A percentile compares a stretch with the other conserved stretches of the same genome.
These are phyloP conservation scores for Paguma larvata DNA, from an alignment of 2,797 vertebrate species.

Conservation along the genomic window DNA sequence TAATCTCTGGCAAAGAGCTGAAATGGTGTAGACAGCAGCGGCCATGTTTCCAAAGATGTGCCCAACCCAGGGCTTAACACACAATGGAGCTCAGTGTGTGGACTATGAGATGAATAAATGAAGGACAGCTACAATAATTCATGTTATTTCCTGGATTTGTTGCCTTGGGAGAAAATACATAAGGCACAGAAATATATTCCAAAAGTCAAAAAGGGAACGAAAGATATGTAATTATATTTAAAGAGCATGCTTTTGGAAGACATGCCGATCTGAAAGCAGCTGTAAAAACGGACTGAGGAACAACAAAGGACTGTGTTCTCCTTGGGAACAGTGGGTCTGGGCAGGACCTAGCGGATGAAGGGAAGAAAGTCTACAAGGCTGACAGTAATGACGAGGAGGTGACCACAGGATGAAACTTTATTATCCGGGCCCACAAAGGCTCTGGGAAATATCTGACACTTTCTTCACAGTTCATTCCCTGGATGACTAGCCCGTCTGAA, in stretches of 20 bases:
- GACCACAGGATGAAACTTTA: not conserved
- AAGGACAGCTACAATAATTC: not conserved
- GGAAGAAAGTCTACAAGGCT: not conserved
- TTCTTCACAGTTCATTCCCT: not conserved
- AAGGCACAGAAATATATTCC: not conserved
- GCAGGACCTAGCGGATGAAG: not conserved
- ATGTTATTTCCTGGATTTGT: not conserved
- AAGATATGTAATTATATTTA: not conserved
- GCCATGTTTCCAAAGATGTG: not conserved
- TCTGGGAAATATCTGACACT: not conserved
- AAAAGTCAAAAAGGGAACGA: slow-evolving; percentile 4
- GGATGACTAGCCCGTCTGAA: not conserved
- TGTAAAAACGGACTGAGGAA: not conserved
- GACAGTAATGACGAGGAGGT: not conserved
- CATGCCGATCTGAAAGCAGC: not conserved
- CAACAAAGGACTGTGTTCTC: not conserved
- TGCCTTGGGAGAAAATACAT: not conserved
- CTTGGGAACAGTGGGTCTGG: not conserved
- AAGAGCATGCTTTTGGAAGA: slow-evolving; percentile 23
- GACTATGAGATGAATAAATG: not conserved
- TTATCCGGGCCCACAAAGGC: not conserved
- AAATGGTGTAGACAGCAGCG: not conserved
- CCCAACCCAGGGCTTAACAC: not conserved
- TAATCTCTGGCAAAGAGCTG: not conserved
- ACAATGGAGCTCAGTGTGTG: not conserved